These are phyloP conservation scores for Haliclona indistincta DNA, from an alignment of 37 sponge, comb jelly and placozoan species.

Conservation along the genomic window DNA sequence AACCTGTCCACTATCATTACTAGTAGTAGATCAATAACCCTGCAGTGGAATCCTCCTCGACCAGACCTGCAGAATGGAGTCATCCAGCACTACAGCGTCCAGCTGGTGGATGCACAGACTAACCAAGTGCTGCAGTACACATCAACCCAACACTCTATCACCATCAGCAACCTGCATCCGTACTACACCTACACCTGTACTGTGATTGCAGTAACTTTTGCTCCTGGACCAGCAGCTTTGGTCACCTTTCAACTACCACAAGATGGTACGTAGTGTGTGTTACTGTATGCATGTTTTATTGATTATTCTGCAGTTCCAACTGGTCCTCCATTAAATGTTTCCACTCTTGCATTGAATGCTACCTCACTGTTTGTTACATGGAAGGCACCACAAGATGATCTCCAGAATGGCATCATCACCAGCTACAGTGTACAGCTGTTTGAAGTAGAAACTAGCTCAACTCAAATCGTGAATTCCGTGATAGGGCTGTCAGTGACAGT, in stretches of 20 bases:
- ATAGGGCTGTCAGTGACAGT: background rate
- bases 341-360: constrained; percentile 1
- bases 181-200: constrained; percentile 8
- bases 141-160: background rate
- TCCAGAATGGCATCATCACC: constrained; percentile 18
- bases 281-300: too few species aligned
- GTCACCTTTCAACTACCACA: background rate
- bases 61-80: constrained; percentile 16
- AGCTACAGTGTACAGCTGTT: background rate
- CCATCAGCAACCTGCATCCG: background rate
- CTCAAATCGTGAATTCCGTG: background rate
- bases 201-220: constrained; percentile 32
- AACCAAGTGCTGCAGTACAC: background rate
- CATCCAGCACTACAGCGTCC: background rate
- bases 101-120: background rate
- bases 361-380: constrained; percentile 1
- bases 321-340: constrained; percentile 12
- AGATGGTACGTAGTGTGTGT: constrained; percentile 15
- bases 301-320: constrained; percentile 13
- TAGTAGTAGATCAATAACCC: background rate
- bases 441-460: constrained; percentile 1
- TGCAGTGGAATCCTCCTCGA: constrained; percentile 26
- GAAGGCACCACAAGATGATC: background rate
- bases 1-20: background rate
- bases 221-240: constrained; percentile 6